Base-by-base conservation (phyloP, 1,140 invertebrate genomes). In the Lepeophtheirus salmonis region DNA sequence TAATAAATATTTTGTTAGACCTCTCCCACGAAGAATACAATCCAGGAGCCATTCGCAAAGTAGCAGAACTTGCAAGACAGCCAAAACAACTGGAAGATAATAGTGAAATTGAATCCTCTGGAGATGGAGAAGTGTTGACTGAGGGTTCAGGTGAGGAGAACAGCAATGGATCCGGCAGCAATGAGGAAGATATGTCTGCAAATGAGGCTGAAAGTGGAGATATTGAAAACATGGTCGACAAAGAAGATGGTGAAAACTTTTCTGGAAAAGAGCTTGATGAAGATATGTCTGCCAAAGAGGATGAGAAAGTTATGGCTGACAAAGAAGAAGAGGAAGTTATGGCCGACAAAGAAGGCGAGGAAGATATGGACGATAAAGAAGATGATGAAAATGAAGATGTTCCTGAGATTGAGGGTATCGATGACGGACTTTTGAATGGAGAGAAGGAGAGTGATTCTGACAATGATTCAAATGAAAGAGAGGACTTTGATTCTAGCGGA, bases 321-420 rank as follows among this genome's bases (percentile, higher is more conserved):
- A 13, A n/a, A 54, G 23, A 21, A 16, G 23, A 20, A 18, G 52
- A 21, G 1, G 23, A 54, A 12, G 52, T 16, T 16, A 54, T 16
- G 13, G 23, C 52, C 52, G 18, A 54, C n/a, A 13, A n/a, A 54
- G 23, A 21, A 16, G 23, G 52, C 20, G 52, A 21, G 1, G 23
- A 54, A 12, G 52, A 54, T 16, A 54, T 54, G 52, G 52, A 54
- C 14, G 52, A 18, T 54, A n/a, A 6, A 10, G 30, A 41, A 10
- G 30, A 20, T 1, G 52, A 54, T 16, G 52, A 54, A 14, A 24
- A 18, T 3, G 18, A 20, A 23, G 52, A 54, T 20, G 17, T 21
- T 14, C 23, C 23, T 54, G 52, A 54, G 21, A 20, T 54, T n/a
- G 20, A 20, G 23, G 52, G 52, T 17, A 54, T 54, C 2, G 52